Base-by-base conservation (phyloP, 2,888 invertebrate genomes). In the Conistra vaccinii region DNA sequence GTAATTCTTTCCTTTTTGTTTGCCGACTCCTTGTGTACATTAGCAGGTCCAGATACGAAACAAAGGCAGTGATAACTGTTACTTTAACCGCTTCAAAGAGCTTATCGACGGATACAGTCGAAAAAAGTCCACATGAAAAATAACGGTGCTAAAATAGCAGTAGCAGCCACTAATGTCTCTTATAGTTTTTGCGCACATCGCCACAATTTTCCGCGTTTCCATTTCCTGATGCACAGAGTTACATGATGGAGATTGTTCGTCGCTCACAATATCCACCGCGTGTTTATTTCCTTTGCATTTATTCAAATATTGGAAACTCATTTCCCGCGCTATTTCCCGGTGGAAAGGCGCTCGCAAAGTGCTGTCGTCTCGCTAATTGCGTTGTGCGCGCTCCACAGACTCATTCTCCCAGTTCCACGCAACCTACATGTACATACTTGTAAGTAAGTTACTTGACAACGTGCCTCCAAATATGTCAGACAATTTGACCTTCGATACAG, bases 271-370 rank as follows among this genome's bases (percentile, higher is more conserved):
- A 95, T 96, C 94, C 94, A 94, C 92, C 87, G 89, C 85, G 85
- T 95, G 93, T 96, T 96, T 96, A 93, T 95, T 96, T 95, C 95
- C 96, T 92, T 87, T 87, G 76, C 88, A 91, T 95, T 95, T 95
- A 93, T 96, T 93, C 93, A 94, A 94, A 95, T 94, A 94, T 94
- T 90, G 93, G 92, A 95, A 94, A 92, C 92, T 94, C 93, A 96
- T 96, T 95, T 96, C 96, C 95, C 91, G 87, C 89, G 89, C 90
- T 91, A 95, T 96, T 94, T 96, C 95, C 96, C 89, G 88, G 78
- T 84, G 73, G 80, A 74, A 80, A 76, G 72, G 81, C 85, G 78
- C 74, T 85, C 88, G 91, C 79, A 70, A 35, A 78, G 81, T 77
- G 72, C 80, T 80, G 77, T 79, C 85, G 79, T 53, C 81, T 80